Percentiles rank a stretch among this genome's conserved stretches.
Conservation (phyloP, 2,113 vertebrate genomes). For the Crotalus viridis region DNA sequence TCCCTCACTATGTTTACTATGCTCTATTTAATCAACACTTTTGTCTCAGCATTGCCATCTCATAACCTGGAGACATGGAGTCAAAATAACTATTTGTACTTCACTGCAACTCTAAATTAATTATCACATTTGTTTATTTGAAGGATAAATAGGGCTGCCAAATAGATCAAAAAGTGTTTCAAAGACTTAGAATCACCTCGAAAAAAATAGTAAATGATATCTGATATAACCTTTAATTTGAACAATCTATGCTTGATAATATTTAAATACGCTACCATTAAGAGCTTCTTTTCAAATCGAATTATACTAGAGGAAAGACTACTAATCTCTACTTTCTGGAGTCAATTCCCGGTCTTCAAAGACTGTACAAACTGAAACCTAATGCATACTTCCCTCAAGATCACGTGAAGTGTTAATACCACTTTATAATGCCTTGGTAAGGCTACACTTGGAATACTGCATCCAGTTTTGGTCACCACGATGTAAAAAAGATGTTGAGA, state of each 20-base stretch:
- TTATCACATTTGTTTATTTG: constrained; percentile 26
- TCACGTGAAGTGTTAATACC: too few species aligned
- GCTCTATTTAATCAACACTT: constrained; percentile 29
- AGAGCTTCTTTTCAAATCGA: neutral
- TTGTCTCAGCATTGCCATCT: constrained; percentile 18
- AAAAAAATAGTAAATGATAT: neutral
- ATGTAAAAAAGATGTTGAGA: too few species aligned
- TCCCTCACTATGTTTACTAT: neutral
- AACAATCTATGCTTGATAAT: neutral
- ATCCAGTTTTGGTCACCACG: too few species aligned
- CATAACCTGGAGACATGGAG: constrained; percentile 21
- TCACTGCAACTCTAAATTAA: constrained; percentile 30
- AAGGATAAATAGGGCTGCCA: neutral
- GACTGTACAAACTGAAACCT: too few species aligned
- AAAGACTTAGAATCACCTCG: neutral
- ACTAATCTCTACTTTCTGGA: too few species aligned
- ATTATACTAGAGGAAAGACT: neutral
- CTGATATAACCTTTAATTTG: neutral
- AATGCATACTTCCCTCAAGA: too few species aligned
- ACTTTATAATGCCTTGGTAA: too few species aligned
- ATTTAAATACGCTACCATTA: neutral
- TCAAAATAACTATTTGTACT: constrained; percentile 27
- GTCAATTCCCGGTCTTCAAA: too few species aligned
- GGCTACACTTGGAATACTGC: too few species aligned
- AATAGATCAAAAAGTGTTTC: neutral